These are phyloP conservation scores for Homalodisca vitripennis DNA, from an alignment of 1,140 invertebrate species.

Conservation along the genomic window DNA sequence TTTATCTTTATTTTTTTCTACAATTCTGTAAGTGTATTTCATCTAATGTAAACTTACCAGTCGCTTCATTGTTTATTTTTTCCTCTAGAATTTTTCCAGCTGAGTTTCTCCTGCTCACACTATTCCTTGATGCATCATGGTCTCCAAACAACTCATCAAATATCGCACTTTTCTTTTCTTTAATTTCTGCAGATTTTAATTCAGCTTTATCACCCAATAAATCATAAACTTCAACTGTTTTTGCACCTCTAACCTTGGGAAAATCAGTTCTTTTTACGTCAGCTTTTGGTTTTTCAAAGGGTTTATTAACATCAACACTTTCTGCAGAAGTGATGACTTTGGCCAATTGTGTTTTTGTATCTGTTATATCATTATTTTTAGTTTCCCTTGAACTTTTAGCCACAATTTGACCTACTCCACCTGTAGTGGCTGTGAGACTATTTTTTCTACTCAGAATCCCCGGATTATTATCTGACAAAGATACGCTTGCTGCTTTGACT, in stretches of 20 bases:
- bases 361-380: not conserved
- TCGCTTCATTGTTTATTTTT: not conserved
- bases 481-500: not conserved
- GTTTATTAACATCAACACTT: too few relatives aligned
- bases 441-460: not conserved
- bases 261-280: not conserved
- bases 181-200: not conserved
- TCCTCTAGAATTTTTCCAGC: constrained; percentile 1
- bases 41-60: not conserved
- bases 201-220: not conserved
- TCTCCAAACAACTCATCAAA: constrained; percentile 20
- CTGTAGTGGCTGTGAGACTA: not conserved
- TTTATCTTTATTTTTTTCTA: not conserved
- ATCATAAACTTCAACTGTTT: constrained; percentile 5
- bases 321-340: too few relatives aligned
- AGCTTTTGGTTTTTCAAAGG: not conserved
- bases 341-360: too few relatives aligned
- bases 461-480: not conserved
- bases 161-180: constrained; percentile 14
- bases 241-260: not conserved
- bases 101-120: constrained; percentile 1
- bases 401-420: too few relatives aligned
- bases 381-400: not conserved
- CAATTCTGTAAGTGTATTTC: too few relatives aligned
- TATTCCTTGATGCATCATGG: not conserved